Conservation (phyloP, 2,888 invertebrate species). For the Xylocampa areola region DNA sequence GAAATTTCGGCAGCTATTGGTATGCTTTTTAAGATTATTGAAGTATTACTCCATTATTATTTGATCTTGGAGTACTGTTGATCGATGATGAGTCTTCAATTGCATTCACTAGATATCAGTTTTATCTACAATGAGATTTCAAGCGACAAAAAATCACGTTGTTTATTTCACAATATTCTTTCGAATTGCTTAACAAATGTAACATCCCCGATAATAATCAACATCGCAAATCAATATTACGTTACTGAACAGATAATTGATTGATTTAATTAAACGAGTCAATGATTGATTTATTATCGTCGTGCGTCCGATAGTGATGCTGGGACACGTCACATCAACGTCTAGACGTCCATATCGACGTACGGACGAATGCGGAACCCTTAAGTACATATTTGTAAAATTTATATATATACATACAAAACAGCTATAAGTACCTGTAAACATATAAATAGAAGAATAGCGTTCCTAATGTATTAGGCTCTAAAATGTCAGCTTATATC, state of each 20-base stretch:
- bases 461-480: background rate
- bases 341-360: slow-evolving; percentile 43
- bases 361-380: slow-evolving; percentile 51
- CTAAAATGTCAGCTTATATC: no score
- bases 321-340: slow-evolving; percentile 55
- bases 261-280: slow-evolving; percentile 56
- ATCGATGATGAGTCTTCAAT: no score
- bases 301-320: slow-evolving; percentile 49
- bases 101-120: no score
- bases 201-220: slow-evolving; percentile 39
- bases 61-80: no score
- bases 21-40: background rate
- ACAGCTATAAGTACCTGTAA: slow-evolving; percentile 32
- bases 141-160: background rate
- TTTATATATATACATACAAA: no score
- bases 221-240: slow-evolving; percentile 52
- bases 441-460: background rate
- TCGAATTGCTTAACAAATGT: slow-evolving; percentile 2
- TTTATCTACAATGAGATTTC: no score
- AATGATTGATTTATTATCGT: slow-evolving; percentile 58
- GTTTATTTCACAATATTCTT: background rate
- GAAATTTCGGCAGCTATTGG: no score
- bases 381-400: slow-evolving; percentile 39
- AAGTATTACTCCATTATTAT: no score
- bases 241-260: slow-evolving; percentile 50